Evolutionary conservation across 2,797 vertebrate species (phyloP).

Genomic region (Sebastes miniatus): DNA sequence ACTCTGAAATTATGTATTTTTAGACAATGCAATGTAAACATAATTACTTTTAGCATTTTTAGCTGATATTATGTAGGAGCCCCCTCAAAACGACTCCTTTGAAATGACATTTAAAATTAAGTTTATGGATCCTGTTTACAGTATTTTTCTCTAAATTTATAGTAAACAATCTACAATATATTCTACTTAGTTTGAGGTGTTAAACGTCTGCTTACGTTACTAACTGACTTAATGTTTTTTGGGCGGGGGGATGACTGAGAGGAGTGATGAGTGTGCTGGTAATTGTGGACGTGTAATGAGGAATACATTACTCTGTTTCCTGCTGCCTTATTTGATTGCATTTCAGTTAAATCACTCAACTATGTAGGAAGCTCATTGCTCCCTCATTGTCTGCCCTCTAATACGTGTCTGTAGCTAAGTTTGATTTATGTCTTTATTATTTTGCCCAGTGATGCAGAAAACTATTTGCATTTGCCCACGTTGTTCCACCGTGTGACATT

Average conservation of each 20-base stretch:
- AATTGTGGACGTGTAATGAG: constrained; percentile 74
- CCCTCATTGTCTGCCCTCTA: constrained; percentile 68
- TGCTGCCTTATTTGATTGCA: constrained; percentile 71
- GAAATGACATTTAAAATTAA: not conserved
- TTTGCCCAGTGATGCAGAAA: constrained; percentile 73
- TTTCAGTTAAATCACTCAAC: constrained; percentile 73
- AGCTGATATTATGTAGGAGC: not conserved
- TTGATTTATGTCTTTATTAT: constrained; percentile 82
- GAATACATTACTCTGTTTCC: constrained; percentile 72
- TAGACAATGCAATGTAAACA: not conserved
- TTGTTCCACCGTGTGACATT: constrained; percentile 52
- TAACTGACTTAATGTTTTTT: constrained; percentile 41
- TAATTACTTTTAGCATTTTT: not conserved
- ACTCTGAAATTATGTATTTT: not conserved
- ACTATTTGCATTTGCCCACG: constrained; percentile 64
- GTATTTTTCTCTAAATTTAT: constrained; percentile 7
- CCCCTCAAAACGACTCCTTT: not conserved
- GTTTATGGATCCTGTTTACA: not conserved
- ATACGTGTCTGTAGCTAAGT: constrained; percentile 65
- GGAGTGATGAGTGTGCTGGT: constrained; percentile 63
- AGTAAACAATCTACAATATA: not conserved
- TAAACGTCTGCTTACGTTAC: constrained; percentile 45
- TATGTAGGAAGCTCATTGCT: constrained; percentile 53
- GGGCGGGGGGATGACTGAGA: constrained; percentile 21
- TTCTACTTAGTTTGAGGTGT: not conserved